Percentiles rank a stretch among this genome's conserved stretches.
These are phyloP conservation scores for Neopipo cinnamomea DNA, from an alignment of 2,113 vertebrate species.

Conservation along the genomic window DNA sequence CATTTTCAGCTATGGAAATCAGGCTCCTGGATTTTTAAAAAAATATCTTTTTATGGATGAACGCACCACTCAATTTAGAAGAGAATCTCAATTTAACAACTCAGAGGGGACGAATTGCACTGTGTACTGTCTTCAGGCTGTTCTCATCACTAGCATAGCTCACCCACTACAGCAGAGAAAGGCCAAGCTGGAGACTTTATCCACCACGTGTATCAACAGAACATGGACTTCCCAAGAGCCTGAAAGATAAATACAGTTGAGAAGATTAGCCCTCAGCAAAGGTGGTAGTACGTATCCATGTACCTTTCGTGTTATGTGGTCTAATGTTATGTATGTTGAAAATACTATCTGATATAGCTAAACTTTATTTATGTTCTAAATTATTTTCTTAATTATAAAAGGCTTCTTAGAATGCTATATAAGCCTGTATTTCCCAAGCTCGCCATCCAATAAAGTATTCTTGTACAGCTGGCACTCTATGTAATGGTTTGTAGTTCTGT, in stretches of 20 bases:
- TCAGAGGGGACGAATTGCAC: background rate
- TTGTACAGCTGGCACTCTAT: background rate
- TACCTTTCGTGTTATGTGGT: background rate
- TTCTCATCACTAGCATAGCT: background rate
- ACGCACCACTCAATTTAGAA: background rate
- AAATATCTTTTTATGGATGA: background rate
- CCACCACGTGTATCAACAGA: background rate
- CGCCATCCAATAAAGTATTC: slow-evolving; percentile 19
- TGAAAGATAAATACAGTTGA: background rate
- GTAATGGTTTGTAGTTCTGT: background rate
- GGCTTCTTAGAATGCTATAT: background rate
- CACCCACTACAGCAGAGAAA: background rate
- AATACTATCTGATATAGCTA: background rate
- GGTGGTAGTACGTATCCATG: background rate
- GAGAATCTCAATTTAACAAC: background rate
- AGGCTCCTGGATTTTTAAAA: background rate
- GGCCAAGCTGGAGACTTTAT: background rate
- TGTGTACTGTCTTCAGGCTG: background rate
- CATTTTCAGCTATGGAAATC: background rate
- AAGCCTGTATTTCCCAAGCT: background rate
- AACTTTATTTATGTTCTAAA: slow-evolving; percentile 26
- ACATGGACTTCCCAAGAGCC: background rate
- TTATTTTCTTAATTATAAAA: slow-evolving; percentile 41
- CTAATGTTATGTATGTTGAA: background rate
- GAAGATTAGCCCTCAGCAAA: background rate